These are phyloP conservation scores for Lerista edwardsae DNA, from an alignment of 2,797 vertebrate species.

Conservation along the genomic window DNA sequence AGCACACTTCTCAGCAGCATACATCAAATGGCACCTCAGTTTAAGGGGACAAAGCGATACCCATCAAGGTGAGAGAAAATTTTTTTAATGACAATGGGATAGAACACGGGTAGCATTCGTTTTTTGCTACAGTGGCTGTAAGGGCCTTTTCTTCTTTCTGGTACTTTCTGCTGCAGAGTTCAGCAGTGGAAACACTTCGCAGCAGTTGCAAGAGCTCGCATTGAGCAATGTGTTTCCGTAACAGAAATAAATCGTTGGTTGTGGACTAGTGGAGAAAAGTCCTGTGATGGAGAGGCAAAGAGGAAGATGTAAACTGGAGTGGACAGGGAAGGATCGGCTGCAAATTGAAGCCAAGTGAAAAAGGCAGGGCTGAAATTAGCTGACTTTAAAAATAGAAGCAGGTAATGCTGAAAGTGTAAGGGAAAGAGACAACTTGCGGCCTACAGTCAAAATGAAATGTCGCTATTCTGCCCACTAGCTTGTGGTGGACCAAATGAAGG, in stretches of 20 bases:
- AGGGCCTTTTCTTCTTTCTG: neutral
- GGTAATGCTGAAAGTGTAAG: conserved; percentile 44
- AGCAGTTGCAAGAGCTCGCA: neutral
- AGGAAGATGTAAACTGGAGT: conserved; percentile 43
- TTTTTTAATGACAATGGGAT: rapidly evolving
- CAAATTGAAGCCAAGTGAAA: conserved; percentile 57
- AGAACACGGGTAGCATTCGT: neutral
- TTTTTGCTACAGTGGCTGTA: neutral
- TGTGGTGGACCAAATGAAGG: conserved; percentile 52
- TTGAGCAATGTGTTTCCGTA: conserved; percentile 18
- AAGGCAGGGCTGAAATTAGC: conserved; percentile 64
- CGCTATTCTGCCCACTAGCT: conserved; percentile 52
- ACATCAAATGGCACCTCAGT: too few relatives aligned
- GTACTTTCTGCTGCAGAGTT: neutral
- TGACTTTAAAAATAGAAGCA: conserved; percentile 38
- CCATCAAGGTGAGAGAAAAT: neutral
- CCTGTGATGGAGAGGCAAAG: neutral
- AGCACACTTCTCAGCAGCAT: neutral
- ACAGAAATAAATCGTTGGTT: conserved; percentile 54
- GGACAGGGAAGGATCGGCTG: conserved; percentile 39
- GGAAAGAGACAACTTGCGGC: conserved; percentile 49
- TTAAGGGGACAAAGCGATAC: neutral
- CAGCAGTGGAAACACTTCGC: neutral
- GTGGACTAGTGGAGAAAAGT: conserved; percentile 27
- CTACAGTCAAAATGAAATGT: conserved; percentile 62